Base-by-base conservation (phyloP, 2,888 invertebrate genomes). In the Sympetrum striolatum region DNA sequence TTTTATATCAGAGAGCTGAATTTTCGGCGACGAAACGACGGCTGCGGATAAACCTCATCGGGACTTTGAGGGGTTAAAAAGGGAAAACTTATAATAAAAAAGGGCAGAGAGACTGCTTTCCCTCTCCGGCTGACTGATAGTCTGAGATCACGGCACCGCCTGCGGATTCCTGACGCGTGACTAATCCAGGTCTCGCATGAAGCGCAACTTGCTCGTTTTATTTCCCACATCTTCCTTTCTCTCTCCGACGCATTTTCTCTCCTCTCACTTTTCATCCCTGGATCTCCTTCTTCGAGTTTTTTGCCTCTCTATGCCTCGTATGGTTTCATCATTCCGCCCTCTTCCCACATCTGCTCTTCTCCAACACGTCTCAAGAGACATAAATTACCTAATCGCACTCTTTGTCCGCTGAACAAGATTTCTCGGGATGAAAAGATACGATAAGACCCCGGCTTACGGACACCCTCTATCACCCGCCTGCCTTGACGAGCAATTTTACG, bases 171-270 rank as follows among this genome's bases (percentile, higher is more conserved):
- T 37, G 64, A 58, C 58, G 86, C 64, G 86, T 86, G 60, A 86
- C 86, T 86, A 86, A 86, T 86, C 39, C 64, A 31, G 39, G 60
- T 60, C 86, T 60, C 86, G 60, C 86, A 86, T 53, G 82, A 82
- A 82, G 82, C 25, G 31, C 25, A 82, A 60, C 58, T 35, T 2
- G 35, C 64, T 25, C 44, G 44, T 44, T 44, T 44, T 8, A 44
- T 44, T 44, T n/a, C n/a, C 44, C 10, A 10, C 10, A 44, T 0
- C 53, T 1, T n/a, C 73, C 31, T 10, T 31, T 73, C n/a, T 73
- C 3, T 25, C 31, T 31, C 73, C 31, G 2, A 14, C 15, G 18
- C 18, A 6, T 64, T 22, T 6, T n/a, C 35, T 37, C 58, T 60
- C 35, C 37, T 8, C 60, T 18, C 60, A n/a, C 22, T 31, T 86